Evolutionary conservation across 2,888 invertebrate genomes (phyloP).

Genomic region (Coenonympha glycerion): DNA sequence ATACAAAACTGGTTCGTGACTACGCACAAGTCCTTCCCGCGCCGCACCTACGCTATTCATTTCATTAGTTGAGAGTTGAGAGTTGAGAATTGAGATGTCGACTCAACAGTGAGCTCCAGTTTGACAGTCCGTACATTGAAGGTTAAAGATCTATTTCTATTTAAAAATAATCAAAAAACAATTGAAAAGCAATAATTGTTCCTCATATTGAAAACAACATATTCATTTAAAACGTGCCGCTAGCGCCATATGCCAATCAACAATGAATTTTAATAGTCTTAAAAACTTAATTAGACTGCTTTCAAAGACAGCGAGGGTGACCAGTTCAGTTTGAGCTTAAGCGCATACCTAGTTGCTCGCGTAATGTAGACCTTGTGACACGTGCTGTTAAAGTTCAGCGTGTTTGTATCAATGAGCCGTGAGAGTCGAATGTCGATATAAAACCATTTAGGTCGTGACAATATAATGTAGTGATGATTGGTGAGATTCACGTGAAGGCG

Average conservation of each 20-base stretch:
- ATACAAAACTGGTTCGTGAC: constrained; percentile 40
- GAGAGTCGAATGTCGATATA: constrained; percentile 14
- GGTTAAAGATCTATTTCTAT: constrained; percentile 8
- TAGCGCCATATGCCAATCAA: constrained; percentile 74
- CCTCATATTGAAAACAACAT: constrained; percentile 35
- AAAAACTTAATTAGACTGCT: constrained; percentile 73
- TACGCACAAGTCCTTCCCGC: constrained; percentile 33
- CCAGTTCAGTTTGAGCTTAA: constrained; percentile 31
- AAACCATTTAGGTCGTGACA: constrained; percentile 38
- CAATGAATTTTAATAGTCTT: constrained; percentile 66
- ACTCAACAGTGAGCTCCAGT: background rate
- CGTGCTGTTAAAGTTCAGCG: constrained; percentile 36
- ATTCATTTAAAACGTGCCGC: constrained; percentile 65
- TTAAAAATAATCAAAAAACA: constrained; percentile 27
- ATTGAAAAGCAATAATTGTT: constrained; percentile 26
- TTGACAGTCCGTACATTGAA: constrained; percentile 1
- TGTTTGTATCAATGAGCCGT: constrained; percentile 23
- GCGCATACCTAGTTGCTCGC: background rate
- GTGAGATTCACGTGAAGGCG: constrained; percentile 50
- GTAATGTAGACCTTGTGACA: constrained; percentile 31
- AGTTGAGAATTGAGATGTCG: background rate
- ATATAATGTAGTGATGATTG: constrained; percentile 66
- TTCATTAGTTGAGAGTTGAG: constrained; percentile 4
- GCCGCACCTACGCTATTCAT: background rate
- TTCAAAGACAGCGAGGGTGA: constrained; percentile 59